Percentiles rank a stretch among this genome's conserved stretches.
phyloP scores from a whole-genome alignment of 2,888 invertebrate genomes.

The Acleris laterana region DNA sequence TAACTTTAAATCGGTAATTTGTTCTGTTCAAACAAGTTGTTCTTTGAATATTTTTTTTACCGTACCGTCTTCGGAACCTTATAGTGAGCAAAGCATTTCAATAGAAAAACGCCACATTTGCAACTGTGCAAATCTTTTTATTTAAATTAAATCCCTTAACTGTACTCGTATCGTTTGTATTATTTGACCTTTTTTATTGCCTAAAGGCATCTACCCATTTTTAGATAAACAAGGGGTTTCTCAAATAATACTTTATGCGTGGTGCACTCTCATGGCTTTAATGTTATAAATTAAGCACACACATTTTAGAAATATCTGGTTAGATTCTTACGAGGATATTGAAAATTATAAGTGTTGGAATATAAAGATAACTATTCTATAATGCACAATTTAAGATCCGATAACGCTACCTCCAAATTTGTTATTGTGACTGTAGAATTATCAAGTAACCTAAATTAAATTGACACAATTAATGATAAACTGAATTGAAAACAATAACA shows the following conservation, averaged over 20 bases:
- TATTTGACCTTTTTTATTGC: neutral
- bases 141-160: neutral
- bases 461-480: conserved; percentile 64
- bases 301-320: neutral
- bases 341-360: too few species aligned
- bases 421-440: conserved; percentile 52
- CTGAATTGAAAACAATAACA: conserved; percentile 72
- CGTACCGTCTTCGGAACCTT: too few species aligned
- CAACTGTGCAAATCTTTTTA: too few species aligned
- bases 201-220: conserved; percentile 8
- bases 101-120: too few species aligned
- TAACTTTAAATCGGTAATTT: too few species aligned
- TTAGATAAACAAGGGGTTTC: conserved; percentile 29
- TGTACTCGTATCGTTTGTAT: too few species aligned
- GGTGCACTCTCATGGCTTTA: neutral
- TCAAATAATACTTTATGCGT: conserved; percentile 20
- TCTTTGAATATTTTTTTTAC: too few species aligned
- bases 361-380: too few species aligned
- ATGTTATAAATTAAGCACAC: neutral
- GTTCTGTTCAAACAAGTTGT: too few species aligned
- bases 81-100: too few species aligned
- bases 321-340: neutral
- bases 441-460: conserved; percentile 68
- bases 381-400: neutral
- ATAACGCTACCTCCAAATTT: conserved; percentile 44